A percentile compares a stretch with the other conserved stretches of the same genome.
Evolutionary conservation across 2,113 vertebrate genomes (phyloP).

Genomic region (Acanthochromis polyacanthus): DNA sequence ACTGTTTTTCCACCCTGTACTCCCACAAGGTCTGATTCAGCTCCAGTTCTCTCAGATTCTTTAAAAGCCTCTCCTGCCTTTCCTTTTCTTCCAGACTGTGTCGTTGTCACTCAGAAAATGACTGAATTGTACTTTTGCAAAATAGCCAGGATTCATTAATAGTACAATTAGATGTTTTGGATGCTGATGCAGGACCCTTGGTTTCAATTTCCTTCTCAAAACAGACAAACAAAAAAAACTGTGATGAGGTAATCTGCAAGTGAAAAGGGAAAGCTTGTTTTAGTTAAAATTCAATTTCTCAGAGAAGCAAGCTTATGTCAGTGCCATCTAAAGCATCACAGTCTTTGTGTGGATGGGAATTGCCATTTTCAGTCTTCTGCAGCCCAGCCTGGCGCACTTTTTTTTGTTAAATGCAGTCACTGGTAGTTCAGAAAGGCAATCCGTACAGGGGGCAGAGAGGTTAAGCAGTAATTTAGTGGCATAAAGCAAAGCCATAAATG

Average conservation of each 20-base stretch:
- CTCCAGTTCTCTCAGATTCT: constrained; percentile 36
- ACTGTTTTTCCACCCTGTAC: constrained; percentile 34
- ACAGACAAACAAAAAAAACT: not conserved
- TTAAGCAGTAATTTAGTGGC: constrained; percentile 60
- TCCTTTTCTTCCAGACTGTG: constrained; percentile 8
- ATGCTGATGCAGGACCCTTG: not conserved
- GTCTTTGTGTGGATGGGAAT: not conserved
- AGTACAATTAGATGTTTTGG: not conserved
- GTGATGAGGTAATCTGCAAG: no score
- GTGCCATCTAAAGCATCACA: constrained; percentile 13
- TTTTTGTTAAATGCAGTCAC: constrained; percentile 24
- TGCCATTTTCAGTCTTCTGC: not conserved
- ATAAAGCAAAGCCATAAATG: constrained; percentile 60
- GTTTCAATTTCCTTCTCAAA: not conserved
- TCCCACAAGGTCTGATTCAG: constrained; percentile 74
- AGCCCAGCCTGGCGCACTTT: not conserved
- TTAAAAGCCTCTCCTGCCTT: constrained; percentile 21
- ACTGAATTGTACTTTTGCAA: constrained; percentile 18
- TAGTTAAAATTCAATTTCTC: no score
- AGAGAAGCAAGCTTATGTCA: not conserved
- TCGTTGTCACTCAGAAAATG: constrained; percentile 3
- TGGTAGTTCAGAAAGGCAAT: constrained; percentile 50
- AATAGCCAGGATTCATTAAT: not conserved
- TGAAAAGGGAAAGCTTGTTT: no score
- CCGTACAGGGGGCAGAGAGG: constrained; percentile 34